A percentile compares a stretch with the other conserved stretches of the same genome.
These are phyloP conservation scores for Uria lomvia DNA, from an alignment of 2,113 vertebrate species.

Conservation along the genomic window DNA sequence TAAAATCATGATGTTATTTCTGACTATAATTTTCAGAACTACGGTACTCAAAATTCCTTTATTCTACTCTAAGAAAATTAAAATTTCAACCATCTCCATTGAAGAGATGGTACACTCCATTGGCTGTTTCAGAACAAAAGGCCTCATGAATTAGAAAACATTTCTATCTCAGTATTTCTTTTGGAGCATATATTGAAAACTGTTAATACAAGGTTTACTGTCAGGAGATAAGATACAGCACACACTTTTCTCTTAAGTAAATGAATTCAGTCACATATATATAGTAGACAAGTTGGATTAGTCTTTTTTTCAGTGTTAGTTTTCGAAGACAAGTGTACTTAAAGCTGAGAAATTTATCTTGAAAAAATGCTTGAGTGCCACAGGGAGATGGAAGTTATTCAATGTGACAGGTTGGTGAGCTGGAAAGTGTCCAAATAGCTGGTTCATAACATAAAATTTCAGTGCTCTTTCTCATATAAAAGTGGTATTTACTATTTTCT, in stretches of 20 bases:
- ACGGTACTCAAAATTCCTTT: neutral
- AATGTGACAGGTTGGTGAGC: conserved; percentile 6
- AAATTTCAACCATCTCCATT: neutral
- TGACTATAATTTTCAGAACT: neutral
- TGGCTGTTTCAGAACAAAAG: neutral
- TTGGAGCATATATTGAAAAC: neutral
- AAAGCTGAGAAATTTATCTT: conserved; percentile 22
- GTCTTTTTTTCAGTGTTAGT: neutral
- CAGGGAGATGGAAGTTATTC: conserved; percentile 1
- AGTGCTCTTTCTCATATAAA: neutral
- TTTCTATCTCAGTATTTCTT: neutral
- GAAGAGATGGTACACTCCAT: neutral
- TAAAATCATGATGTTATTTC: neutral
- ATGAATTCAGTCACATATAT: neutral
- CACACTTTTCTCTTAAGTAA: neutral
- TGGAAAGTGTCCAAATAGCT: conserved; percentile 14
- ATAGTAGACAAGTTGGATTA: neutral
- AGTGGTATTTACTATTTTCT: neutral
- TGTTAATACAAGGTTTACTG: neutral
- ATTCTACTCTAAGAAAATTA: neutral
- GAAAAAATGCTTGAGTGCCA: neutral
- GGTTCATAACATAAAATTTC: neutral
- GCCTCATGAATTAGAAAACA: neutral
- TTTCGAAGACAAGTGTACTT: conserved; percentile 7
- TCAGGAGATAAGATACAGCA: neutral